phyloP scores from a whole-genome alignment of 1,140 invertebrate species.

The Archivesica marissinica region DNA sequence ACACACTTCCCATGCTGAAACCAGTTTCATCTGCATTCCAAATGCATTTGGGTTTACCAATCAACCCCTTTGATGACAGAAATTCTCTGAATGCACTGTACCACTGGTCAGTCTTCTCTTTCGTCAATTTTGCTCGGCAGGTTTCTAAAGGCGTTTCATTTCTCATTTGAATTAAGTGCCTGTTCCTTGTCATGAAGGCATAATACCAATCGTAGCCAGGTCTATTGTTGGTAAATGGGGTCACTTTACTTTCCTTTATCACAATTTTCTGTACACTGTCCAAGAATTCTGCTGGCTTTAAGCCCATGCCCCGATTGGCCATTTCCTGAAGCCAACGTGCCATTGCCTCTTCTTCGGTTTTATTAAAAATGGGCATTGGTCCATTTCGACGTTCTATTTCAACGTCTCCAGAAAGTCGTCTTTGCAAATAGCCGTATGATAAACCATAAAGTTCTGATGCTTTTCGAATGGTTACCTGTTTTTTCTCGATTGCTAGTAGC shows the following conservation, averaged over 20 bases:
- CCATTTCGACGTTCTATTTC: slow-evolving; percentile 49
- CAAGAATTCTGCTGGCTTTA: slow-evolving; percentile 50
- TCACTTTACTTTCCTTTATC: slow-evolving; percentile 21
- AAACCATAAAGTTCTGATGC: not conserved
- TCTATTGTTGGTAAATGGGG: slow-evolving; percentile 5
- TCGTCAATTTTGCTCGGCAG: slow-evolving; percentile 28
- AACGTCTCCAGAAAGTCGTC: slow-evolving; percentile 25
- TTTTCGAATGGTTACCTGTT: too few relatives aligned
- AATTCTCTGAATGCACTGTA: slow-evolving; percentile 37
- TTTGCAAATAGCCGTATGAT: slow-evolving; percentile 8
- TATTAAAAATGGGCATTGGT: slow-evolving; percentile 51
- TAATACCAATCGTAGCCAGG: slow-evolving; percentile 44
- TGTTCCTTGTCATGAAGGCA: slow-evolving; percentile 34
- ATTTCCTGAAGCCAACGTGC: slow-evolving; percentile 59
- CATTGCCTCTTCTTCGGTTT: slow-evolving; percentile 45
- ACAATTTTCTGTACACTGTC: slow-evolving; percentile 47
- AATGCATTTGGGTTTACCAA: slow-evolving; percentile 58
- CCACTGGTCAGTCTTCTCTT: slow-evolving; percentile 22
- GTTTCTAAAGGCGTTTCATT: slow-evolving; percentile 42
- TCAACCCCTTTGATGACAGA: slow-evolving; percentile 26
- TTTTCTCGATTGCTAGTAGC: too few relatives aligned
- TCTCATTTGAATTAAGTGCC: slow-evolving; percentile 28
- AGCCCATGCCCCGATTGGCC: slow-evolving; percentile 61
- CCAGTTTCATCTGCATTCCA: slow-evolving; percentile 67
- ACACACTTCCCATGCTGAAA: slow-evolving; percentile 57